A percentile compares a stretch with the other conserved stretches of the same genome.
Conservation (phyloP, 2,797 vertebrate species). For the Alfaro cultratus region DNA sequence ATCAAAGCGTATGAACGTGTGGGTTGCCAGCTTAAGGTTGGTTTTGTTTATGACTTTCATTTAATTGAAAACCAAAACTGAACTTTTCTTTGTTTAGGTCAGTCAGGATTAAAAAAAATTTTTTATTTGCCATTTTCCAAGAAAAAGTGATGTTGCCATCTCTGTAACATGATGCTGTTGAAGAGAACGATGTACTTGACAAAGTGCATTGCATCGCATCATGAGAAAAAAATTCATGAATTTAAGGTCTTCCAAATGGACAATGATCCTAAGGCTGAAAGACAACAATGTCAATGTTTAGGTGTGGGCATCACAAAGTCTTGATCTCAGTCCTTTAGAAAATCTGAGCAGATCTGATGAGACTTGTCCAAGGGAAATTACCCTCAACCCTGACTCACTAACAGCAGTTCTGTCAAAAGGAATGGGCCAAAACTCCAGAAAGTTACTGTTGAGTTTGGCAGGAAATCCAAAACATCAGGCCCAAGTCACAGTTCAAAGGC, state of each 20-base stretch:
- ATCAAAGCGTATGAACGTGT: slow-evolving; percentile 96
- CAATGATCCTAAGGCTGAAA: no score
- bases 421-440: neutral
- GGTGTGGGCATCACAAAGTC: neutral
- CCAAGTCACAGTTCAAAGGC: neutral
- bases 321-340: neutral
- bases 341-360: neutral
- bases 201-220: no score
- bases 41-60: slow-evolving; percentile 20
- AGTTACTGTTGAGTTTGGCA: neutral
- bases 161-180: no score
- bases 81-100: neutral
- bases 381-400: neutral
- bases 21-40: slow-evolving; percentile 91
- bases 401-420: neutral
- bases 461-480: neutral
- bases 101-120: neutral
- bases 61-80: neutral
- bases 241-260: no score
- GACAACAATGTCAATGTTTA: no score
- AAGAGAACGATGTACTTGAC: no score
- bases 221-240: no score
- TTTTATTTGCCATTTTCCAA: neutral
- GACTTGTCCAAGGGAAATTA: neutral
- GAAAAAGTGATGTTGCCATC: no score